Conservation (phyloP, 2,113 vertebrate species). For the Myxocyprinus asiaticus region DNA sequence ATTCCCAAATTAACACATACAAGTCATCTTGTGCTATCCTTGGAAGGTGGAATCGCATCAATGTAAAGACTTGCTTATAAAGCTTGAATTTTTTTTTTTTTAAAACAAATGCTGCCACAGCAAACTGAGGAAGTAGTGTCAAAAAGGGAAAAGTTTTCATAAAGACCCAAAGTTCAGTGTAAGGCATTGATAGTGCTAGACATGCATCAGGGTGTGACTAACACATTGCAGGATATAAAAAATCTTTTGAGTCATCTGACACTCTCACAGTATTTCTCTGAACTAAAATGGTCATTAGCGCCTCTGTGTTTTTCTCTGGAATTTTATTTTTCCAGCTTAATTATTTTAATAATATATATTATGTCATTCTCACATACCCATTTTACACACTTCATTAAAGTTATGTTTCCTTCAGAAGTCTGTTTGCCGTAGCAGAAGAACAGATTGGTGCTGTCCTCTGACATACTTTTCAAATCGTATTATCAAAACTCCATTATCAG, state of each 20-base stretch:
- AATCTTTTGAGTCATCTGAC: conserved; percentile 8
- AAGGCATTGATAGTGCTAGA: conserved; percentile 42
- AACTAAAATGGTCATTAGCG: background rate
- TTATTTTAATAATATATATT: no score
- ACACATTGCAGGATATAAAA: conserved; percentile 3
- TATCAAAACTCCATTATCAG: no score
- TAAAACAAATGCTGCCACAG: background rate
- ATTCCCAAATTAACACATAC: background rate
- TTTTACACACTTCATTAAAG: no score
- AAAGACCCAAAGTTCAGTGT: conserved; percentile 15
- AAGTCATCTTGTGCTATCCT: background rate
- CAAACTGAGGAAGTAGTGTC: background rate
- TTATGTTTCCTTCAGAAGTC: no score
- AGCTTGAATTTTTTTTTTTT: background rate
- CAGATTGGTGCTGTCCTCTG: no score
- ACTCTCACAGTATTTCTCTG: background rate
- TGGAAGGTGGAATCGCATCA: background rate
- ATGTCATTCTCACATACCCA: no score
- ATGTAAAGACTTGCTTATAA: background rate
- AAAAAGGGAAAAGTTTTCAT: no score
- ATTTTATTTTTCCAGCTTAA: no score
- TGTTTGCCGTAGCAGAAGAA: no score
- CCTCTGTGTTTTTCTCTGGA: background rate
- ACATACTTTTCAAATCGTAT: no score
- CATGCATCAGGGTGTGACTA: conserved; percentile 51